A percentile compares a stretch with the other conserved stretches of the same genome.
Conservation (phyloP, 2,888 invertebrate species). For the Luperina nickerlii region DNA sequence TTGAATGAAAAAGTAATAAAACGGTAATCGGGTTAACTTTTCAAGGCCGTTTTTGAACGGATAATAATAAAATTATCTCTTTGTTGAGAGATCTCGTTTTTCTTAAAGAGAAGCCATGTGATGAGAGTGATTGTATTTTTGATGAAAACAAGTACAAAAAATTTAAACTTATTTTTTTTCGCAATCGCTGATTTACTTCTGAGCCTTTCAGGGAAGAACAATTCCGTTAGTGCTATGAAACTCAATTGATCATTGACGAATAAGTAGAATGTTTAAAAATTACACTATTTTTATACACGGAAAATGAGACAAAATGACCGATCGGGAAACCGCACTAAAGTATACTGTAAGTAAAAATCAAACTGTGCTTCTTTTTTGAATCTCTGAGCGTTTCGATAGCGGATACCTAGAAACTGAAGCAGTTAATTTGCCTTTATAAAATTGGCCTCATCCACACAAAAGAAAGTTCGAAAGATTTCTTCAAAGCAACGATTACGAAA, state of each 20-base stretch:
- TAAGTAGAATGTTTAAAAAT: too few species aligned
- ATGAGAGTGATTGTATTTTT: neutral
- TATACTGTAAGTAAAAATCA: neutral
- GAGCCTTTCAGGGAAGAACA: neutral
- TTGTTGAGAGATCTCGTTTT: conserved; percentile 30
- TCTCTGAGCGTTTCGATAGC: neutral
- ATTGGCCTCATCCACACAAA: neutral
- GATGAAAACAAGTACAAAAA: neutral
- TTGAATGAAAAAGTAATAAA: conserved; percentile 62
- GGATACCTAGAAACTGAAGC: neutral
- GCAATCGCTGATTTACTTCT: neutral
- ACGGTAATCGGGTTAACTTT: conserved; percentile 41
- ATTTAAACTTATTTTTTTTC: neutral
- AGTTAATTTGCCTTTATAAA: neutral
- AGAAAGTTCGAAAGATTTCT: neutral
- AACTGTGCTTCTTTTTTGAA: neutral
- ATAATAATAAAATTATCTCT: conserved; percentile 35
- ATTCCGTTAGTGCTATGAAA: neutral
- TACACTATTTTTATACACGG: neutral
- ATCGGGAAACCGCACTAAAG: neutral
- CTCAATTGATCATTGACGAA: neutral
- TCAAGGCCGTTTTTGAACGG: conserved; percentile 47
- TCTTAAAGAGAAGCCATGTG: neutral
- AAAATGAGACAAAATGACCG: neutral
- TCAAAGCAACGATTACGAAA: conserved; percentile 31